Conservation (phyloP, 2,113 vertebrate genomes). For the Nerophis ophidion region DNA sequence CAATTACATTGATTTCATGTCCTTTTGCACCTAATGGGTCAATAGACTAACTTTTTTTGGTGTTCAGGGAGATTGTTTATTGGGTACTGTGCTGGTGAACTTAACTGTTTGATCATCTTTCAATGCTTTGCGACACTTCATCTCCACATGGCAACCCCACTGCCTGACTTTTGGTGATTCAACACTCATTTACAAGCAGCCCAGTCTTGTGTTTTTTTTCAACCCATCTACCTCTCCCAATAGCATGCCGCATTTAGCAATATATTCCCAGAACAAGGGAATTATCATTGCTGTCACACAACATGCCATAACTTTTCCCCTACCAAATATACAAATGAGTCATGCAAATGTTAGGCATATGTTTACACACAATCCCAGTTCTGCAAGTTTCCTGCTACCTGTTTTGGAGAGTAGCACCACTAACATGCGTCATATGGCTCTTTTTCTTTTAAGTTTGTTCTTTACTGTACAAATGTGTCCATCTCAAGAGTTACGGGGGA, state of each 20-base stretch:
- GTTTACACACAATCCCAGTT: conserved; percentile 1
- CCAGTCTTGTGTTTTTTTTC: conserved; percentile 37
- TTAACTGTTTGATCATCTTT: conserved; percentile 2
- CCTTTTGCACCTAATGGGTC: conserved; percentile 3
- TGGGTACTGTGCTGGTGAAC: conserved; percentile 18
- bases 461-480: no score
- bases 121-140: conserved; percentile 13
- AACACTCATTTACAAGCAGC: conserved; percentile 18
- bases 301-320: background rate
- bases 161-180: conserved; percentile 20
- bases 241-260: conserved; percentile 13
- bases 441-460: background rate
- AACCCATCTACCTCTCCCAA: conserved; percentile 50
- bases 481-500: no score
- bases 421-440: conserved; percentile 21
- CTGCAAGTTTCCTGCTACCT: conserved; percentile 19
- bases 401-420: background rate
- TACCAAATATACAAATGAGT: conserved; percentile 43
- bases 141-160: conserved; percentile 7
- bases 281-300: conserved; percentile 3
- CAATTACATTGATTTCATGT: conserved; percentile 7
- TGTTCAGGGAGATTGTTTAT: conserved; percentile 13
- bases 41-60: conserved; percentile 7
- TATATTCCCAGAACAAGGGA: conserved; percentile 8
- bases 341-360: conserved; percentile 30